These are phyloP conservation scores for Phragmatobia fuliginosa DNA, from an alignment of 2,888 invertebrate genomes.

Conservation along the genomic window DNA sequence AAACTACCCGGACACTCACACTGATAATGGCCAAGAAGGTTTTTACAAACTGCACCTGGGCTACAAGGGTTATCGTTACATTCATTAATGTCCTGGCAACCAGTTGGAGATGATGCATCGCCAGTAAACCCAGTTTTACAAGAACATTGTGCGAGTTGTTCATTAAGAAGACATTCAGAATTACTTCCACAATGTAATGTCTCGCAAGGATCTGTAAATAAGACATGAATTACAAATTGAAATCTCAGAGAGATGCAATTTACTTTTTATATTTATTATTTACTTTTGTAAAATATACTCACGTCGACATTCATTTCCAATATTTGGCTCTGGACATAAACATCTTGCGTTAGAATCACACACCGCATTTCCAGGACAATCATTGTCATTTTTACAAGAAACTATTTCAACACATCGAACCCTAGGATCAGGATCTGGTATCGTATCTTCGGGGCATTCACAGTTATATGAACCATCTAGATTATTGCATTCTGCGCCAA, in stretches of 20 bases:
- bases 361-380: constrained; percentile 96
- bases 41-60: constrained; percentile 94
- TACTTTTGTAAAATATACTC: constrained; percentile 73
- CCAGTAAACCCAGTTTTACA: constrained; percentile 94
- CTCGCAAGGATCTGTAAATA: constrained; percentile 94
- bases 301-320: constrained; percentile 97
- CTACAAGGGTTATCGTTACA: constrained; percentile 94
- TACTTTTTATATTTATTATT: not conserved
- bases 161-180: constrained; percentile 95
- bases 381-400: constrained; percentile 90
- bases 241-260: not conserved
- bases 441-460: constrained; percentile 92
- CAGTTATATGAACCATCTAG: constrained; percentile 92
- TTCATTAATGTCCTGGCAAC: constrained; percentile 96
- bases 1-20: constrained; percentile 96
- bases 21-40: constrained; percentile 93
- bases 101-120: constrained; percentile 87
- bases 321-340: constrained; percentile 95
- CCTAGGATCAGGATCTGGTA: constrained; percentile 94
- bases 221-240: constrained; percentile 7
- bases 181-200: constrained; percentile 94
- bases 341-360: constrained; percentile 93
- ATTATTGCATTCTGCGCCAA: constrained; percentile 93
- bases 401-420: constrained; percentile 94
- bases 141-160: constrained; percentile 93